These are phyloP conservation scores for Alviniconcha strummeri DNA, from an alignment of 2,888 invertebrate genomes.

Conservation along the genomic window DNA sequence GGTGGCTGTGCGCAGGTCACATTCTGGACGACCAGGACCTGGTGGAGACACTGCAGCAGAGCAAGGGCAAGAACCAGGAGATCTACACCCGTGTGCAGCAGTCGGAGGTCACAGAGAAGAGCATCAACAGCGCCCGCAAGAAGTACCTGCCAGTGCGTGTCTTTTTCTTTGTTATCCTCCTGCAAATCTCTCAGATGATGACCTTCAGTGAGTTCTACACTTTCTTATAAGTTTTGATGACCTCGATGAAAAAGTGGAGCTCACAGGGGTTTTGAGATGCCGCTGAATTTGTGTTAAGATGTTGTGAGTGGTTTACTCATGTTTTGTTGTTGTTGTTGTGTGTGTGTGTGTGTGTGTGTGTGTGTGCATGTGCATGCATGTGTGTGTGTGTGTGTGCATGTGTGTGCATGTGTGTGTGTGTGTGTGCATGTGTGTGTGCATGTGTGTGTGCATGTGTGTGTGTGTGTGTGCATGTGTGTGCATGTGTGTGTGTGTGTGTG, in stretches of 20 bases:
- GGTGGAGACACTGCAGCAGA: slow-evolving; percentile 69
- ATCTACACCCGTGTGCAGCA: slow-evolving; percentile 66
- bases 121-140: slow-evolving; percentile 68
- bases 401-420: slow-evolving; percentile 6
- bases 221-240: not conserved
- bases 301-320: too few species aligned
- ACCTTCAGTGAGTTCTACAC: not conserved
- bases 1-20: slow-evolving; percentile 57
- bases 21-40: slow-evolving; percentile 72
- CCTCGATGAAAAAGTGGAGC: too few species aligned
- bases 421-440: not conserved
- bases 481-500: too few species aligned
- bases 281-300: too few species aligned
- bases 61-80: slow-evolving; percentile 70
- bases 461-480: not conserved
- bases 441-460: too few species aligned
- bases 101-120: slow-evolving; percentile 71
- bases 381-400: slow-evolving; percentile 5
- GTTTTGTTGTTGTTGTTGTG: not conserved
- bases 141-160: slow-evolving; percentile 69
- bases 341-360: not conserved
- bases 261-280: too few species aligned
- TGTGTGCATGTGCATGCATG: not conserved
- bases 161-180: not conserved
- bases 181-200: too few species aligned